Evolutionary conservation across 2,888 invertebrate species (phyloP), one percentile per base, ranked within the genome.

Genomic region (Litoditis marina): DNA sequence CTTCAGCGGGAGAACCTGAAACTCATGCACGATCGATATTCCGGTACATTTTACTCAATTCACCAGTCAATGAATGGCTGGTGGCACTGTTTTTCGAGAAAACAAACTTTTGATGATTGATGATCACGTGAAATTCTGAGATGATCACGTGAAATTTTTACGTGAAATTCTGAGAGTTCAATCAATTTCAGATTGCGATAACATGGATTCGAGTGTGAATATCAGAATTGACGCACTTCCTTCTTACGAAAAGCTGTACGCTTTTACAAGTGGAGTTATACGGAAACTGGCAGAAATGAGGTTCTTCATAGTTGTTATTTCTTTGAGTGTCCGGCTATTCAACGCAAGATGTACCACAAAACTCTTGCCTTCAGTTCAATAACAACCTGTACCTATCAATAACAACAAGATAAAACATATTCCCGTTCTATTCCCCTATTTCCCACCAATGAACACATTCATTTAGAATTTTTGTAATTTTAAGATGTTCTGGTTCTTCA

Each of bases 191-290:
- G 77, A 77, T 11, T 39, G 63, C 19, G 63, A 50, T 13, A 55
- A 36, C 7, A 25, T 68, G 31, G 73, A 77, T 46, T 54, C 70
- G 32, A 44, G 54, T 30, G 53, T 77, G 59, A 63, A 68, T 25
- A 59, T 76, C 32, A 59, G 69, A 61, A 46, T 81, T 28, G 81
- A 79, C 30, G 58, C 74, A 54, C 51, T 82, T 57, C 80, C 80
- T 7, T 71, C 78, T 6, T 82, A 81, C 62, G 82, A 82, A 52
- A 78, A 79, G 0, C 69, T 82, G 25, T 83, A 81, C 60, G 67
- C 80, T 6, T 82, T 82, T 56, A 71, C 82, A 6, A 74, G 77
- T 69, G 68, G 78, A 19, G 68, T 82, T 11, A 78, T 82, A 0
- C 58, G 76, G 50, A 60, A 69, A 55, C 56, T 73, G 34, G 68